Conservation (phyloP, 2,797 vertebrate species). For the Sebastes kiyomatsui region DNA sequence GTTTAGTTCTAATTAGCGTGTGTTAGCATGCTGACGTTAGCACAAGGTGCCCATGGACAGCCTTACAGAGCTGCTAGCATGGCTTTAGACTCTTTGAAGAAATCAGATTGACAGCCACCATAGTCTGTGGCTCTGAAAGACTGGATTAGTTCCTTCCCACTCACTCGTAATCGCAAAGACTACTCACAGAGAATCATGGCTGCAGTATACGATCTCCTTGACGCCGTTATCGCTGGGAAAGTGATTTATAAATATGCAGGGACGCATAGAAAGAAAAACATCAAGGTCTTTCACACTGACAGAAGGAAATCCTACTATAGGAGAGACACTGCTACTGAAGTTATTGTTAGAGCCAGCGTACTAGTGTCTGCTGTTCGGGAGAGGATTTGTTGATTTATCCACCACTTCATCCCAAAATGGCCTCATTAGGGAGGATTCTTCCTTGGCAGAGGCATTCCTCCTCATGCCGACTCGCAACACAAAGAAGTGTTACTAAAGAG, state of each 20-base stretch:
- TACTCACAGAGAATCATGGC: not conserved
- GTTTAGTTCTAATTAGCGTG: too few relatives aligned
- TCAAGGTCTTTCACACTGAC: not conserved
- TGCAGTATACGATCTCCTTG: not conserved
- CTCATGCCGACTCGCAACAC: conserved; percentile 24
- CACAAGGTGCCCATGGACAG: too few relatives aligned
- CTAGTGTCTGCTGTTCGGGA: not conserved
- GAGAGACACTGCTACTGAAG: conserved; percentile 5
- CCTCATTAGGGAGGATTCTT: conserved; percentile 49
- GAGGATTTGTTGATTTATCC: conserved; percentile 33
- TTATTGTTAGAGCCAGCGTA: not conserved
- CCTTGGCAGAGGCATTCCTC: conserved; percentile 26
- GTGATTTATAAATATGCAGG: not conserved
- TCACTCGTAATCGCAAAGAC: not conserved
- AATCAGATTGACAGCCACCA: not conserved
- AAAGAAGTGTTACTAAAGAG: conserved; percentile 29
- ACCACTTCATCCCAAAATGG: conserved; percentile 38
- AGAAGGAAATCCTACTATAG: not conserved
- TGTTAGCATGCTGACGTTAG: too few relatives aligned
- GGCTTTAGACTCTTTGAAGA: not conserved
- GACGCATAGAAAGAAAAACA: not conserved
- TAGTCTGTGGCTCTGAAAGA: not conserved
- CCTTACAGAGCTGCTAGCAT: not conserved
- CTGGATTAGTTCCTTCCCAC: conserved; percentile 4
- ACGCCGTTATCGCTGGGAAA: not conserved